These are phyloP conservation scores for Cataglyphis altisquamis DNA, from an alignment of 2,888 invertebrate genomes.

Conservation along the genomic window DNA sequence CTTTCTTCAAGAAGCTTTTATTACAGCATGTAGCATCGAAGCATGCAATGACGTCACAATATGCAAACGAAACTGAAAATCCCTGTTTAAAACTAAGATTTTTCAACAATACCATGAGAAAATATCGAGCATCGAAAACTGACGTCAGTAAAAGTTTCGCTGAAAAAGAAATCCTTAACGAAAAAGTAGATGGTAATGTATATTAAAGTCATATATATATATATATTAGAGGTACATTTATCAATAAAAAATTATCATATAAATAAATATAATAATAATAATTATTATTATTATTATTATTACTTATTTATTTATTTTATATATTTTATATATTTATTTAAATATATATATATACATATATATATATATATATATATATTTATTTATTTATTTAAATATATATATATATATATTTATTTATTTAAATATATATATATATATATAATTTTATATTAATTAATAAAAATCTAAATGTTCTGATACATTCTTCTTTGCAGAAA, in stretches of 20 bases:
- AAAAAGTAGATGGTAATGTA: conserved; percentile 17
- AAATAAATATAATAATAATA: conserved; percentile 1
- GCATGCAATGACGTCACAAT: conserved; percentile 55
- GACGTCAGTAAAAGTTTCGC: neutral
- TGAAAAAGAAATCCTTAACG: conserved; percentile 7
- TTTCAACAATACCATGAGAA: conserved; percentile 44
- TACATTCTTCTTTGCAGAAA: neutral
- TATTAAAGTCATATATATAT: conserved; percentile 35
- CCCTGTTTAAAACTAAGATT: conserved; percentile 68
- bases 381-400: no score
- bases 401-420: neutral
- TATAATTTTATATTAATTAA: neutral
- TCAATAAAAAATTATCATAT: neutral
- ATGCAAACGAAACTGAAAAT: conserved; percentile 57
- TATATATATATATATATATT: neutral
- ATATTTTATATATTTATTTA: no score
- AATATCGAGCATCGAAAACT: conserved; percentile 33
- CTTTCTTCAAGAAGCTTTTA: conserved; percentile 16
- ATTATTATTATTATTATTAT: neutral
- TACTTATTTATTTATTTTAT: no score
- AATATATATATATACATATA: no score
- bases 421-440: neutral
- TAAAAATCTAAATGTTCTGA: neutral
- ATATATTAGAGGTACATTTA: neutral
- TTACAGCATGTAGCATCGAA: conserved; percentile 57